A percentile compares a stretch with the other conserved stretches of the same genome.
phyloP scores from a whole-genome alignment of 2,797 vertebrate species.

The Pitangus sulphuratus region DNA sequence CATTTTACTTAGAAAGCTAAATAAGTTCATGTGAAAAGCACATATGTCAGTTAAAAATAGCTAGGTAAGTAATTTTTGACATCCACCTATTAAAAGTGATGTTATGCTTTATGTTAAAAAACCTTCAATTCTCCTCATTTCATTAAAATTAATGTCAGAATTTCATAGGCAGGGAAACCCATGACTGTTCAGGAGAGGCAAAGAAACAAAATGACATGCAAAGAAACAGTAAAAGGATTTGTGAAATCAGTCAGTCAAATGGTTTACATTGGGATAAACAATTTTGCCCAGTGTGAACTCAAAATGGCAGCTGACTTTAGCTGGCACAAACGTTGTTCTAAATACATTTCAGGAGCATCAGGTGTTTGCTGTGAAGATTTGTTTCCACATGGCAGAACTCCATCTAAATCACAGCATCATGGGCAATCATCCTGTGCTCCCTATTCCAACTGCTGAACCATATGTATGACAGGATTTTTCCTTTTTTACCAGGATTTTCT shows the following conservation, averaged over 20 bases:
- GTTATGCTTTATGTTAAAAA: neutral
- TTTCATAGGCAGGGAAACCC: neutral
- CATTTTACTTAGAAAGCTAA: neutral
- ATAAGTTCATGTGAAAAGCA: neutral
- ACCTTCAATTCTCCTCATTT: neutral
- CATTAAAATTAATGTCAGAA: neutral
- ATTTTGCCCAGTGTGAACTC: neutral
- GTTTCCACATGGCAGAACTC: neutral
- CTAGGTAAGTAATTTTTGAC: neutral
- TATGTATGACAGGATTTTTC: neutral
- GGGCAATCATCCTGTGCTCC: rapidly evolving
- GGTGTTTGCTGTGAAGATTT: neutral
- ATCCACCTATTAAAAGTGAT: neutral
- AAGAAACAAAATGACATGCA: neutral
- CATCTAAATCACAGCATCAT: neutral
- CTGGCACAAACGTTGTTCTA: neutral
- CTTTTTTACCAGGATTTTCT: too few relatives aligned
- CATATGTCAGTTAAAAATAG: neutral
- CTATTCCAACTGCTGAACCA: neutral
- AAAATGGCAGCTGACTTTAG: neutral
- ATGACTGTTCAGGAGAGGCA: neutral
- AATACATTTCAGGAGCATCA: neutral
- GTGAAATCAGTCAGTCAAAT: neutral
- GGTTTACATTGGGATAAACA: rapidly evolving
- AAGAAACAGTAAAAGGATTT: neutral